Evolutionary conservation across 2,888 invertebrate genomes (phyloP).

Genomic region (Entomobrya proxima): DNA sequence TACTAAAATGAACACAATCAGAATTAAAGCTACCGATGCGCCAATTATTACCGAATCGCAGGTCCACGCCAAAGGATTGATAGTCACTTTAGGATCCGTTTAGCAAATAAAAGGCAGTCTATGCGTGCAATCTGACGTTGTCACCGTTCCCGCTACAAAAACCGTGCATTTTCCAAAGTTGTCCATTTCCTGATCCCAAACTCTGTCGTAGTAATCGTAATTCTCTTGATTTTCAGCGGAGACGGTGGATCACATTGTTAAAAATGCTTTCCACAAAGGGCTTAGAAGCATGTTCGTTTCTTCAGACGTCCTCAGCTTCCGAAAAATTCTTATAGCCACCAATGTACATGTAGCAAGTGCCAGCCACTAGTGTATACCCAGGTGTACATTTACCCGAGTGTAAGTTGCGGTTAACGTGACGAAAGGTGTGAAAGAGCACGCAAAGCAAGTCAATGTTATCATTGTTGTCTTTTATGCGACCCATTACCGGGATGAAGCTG

Average conservation of each 20-base stretch:
- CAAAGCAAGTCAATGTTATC: slow-evolving; percentile 85
- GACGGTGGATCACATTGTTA: slow-evolving; percentile 85
- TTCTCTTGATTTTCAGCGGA: slow-evolving; percentile 87
- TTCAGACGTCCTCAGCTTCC: slow-evolving; percentile 91
- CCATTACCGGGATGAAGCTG: slow-evolving; percentile 90
- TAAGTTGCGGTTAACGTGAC: slow-evolving; percentile 94
- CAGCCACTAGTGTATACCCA: slow-evolving; percentile 92
- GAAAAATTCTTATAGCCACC: slow-evolving; percentile 94
- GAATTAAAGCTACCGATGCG: no score
- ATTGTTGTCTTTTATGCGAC: slow-evolving; percentile 90
- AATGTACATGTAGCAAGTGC: slow-evolving; percentile 96
- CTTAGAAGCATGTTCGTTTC: slow-evolving; percentile 93
- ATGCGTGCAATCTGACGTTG: no score
- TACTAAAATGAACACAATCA: no score
- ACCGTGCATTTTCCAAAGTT: no score
- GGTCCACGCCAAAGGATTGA: no score
- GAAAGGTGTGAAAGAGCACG: slow-evolving; percentile 87
- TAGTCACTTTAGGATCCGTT: no score
- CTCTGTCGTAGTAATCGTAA: no score
- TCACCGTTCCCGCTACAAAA: no score
- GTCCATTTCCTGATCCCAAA: no score
- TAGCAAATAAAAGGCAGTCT: no score
- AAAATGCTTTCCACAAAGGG: slow-evolving; percentile 91
- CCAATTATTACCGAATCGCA: no score
- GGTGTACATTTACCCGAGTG: slow-evolving; percentile 97